These are phyloP conservation scores for Phlogophora meticulosa DNA, from an alignment of 2,888 invertebrate species.

Conservation along the genomic window DNA sequence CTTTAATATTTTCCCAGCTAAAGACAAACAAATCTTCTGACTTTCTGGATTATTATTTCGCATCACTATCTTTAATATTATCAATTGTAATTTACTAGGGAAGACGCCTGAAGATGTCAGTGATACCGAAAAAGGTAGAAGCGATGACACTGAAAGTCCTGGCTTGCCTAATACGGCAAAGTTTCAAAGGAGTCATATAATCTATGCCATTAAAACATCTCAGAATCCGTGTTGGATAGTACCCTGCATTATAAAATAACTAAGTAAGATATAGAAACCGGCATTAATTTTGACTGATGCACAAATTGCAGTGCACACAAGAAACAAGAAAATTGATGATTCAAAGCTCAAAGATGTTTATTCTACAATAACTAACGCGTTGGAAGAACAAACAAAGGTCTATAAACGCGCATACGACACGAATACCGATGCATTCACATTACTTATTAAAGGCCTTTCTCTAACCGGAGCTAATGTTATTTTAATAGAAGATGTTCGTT, in stretches of 20 bases:
- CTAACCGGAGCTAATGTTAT: constrained; percentile 40
- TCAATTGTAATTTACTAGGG: neutral
- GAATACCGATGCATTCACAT: constrained; percentile 47
- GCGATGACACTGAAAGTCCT: neutral
- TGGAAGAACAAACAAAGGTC: constrained; percentile 50
- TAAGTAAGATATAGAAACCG: constrained; percentile 5
- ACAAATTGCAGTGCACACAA: constrained; percentile 41
- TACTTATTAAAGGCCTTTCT: constrained; percentile 44
- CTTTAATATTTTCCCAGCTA: neutral
- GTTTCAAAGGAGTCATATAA: neutral
- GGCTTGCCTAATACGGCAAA: too few species aligned
- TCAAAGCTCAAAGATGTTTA: constrained; percentile 43
- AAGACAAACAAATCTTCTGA: neutral
- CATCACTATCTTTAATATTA: neutral
- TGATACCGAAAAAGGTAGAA: neutral
- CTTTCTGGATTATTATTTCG: neutral
- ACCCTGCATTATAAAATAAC: neutral
- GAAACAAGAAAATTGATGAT: constrained; percentile 36
- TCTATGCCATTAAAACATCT: too few species aligned
- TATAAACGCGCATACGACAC: constrained; percentile 40
- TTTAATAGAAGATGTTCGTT: constrained; percentile 60
- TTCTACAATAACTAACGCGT: constrained; percentile 52
- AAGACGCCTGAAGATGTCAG: neutral
- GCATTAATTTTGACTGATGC: constrained; percentile 36
- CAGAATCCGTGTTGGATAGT: neutral